Percentiles rank a stretch among this genome's conserved stretches.
Conservation (phyloP, 2,113 vertebrate species). For the Xyliphius kryptos region DNA sequence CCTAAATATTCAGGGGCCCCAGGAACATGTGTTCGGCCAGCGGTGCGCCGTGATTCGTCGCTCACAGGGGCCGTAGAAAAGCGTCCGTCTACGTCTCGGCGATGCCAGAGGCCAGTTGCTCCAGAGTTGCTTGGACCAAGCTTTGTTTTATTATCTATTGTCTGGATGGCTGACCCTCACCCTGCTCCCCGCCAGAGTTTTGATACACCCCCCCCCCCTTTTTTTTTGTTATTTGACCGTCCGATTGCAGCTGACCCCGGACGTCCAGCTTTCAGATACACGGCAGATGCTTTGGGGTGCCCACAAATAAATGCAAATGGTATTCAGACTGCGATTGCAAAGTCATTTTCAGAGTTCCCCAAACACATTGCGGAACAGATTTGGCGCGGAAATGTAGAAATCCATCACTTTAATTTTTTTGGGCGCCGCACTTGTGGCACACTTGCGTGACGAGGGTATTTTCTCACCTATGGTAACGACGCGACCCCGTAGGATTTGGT, state of each 20-base stretch:
- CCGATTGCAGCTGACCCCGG: slow-evolving; percentile 64
- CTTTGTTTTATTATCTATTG: slow-evolving; percentile 66
- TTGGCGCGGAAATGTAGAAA: slow-evolving; percentile 19
- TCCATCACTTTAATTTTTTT: slow-evolving; percentile 15
- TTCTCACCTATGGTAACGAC: slow-evolving; percentile 19
- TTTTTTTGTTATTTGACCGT: slow-evolving; percentile 58
- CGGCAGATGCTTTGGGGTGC: slow-evolving; percentile 64
- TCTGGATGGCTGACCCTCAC: slow-evolving; percentile 56
- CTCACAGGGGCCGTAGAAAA: slow-evolving; percentile 42
- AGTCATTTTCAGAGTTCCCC: slow-evolving; percentile 51
- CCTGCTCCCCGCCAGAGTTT: slow-evolving; percentile 60
- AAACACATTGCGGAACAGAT: slow-evolving; percentile 34
- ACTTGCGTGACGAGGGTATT: background rate
- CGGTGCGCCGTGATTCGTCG: background rate
- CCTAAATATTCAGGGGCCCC: background rate
- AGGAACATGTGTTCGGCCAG: background rate
- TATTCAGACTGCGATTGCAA: slow-evolving; percentile 50
- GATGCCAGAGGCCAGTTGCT: slow-evolving; percentile 56
- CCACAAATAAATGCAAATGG: slow-evolving; percentile 60
- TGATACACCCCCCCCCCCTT: slow-evolving; percentile 44
- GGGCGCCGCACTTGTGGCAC: background rate
- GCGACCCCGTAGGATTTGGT: slow-evolving; percentile 51
- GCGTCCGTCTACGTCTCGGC: slow-evolving; percentile 50
- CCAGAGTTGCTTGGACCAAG: slow-evolving; percentile 56
- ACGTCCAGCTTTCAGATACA: slow-evolving; percentile 55